These are phyloP conservation scores for Mastomys natalensis DNA, from an alignment of 2,113 vertebrate genomes.

Conservation along the genomic window DNA sequence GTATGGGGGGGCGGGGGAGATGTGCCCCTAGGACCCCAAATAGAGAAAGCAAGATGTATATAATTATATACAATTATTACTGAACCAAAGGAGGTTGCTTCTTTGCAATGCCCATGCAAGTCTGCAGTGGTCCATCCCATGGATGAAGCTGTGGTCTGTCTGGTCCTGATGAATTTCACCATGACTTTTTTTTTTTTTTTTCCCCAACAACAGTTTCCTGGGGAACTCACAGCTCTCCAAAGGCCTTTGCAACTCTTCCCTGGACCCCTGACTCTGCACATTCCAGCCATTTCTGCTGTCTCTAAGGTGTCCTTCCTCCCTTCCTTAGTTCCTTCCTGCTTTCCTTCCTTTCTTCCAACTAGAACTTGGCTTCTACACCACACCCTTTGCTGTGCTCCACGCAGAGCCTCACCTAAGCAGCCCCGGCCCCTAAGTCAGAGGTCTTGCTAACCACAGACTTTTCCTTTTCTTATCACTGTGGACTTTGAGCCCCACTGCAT, in stretches of 20 bases:
- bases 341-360: neutral
- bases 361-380: neutral
- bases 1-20: neutral
- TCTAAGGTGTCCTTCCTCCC: neutral
- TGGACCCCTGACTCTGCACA: neutral
- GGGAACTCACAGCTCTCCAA: neutral
- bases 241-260: neutral
- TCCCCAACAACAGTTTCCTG: conserved; percentile 17
- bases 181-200: neutral
- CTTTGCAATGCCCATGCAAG: neutral
- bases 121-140: neutral
- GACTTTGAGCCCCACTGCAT: neutral
- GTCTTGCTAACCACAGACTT: neutral
- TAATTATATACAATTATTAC: neutral
- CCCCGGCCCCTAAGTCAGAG: neutral
- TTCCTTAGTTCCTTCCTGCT: neutral
- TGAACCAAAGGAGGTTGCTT: neutral
- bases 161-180: neutral
- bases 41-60: conserved; percentile 30
- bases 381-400: neutral
- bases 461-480: neutral
- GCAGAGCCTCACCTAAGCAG: neutral
- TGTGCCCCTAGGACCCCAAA: neutral
- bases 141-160: neutral
- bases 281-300: neutral